Evolutionary conservation across 2,113 vertebrate species (phyloP).

Genomic region (Solea senegalensis): DNA sequence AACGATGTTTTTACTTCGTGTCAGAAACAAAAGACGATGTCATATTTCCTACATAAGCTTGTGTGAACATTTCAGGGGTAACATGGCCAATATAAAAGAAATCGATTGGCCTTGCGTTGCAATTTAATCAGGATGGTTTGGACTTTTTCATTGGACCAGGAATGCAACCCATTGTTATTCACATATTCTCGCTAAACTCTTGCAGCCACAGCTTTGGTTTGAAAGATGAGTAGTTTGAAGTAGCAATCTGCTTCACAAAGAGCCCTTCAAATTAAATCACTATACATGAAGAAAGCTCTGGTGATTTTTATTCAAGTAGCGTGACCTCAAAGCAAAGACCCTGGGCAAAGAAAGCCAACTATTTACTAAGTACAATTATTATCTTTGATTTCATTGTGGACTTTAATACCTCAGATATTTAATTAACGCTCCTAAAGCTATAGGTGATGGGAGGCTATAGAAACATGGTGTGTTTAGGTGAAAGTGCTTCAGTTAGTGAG

Average conservation of each 20-base stretch:
- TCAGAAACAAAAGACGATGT: no score
- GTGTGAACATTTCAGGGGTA: not conserved
- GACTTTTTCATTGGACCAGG: not conserved
- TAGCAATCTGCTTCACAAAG: not conserved
- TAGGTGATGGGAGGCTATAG: conserved; percentile 8
- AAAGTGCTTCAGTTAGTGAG: not conserved
- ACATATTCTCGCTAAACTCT: not conserved
- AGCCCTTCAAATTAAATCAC: not conserved
- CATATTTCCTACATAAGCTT: no score
- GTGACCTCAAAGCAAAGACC: not conserved
- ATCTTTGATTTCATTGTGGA: no score
- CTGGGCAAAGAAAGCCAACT: not conserved
- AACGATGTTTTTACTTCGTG: no score
- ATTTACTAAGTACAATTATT: no score
- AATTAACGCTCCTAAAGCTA: conserved; percentile 7
- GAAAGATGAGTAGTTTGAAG: no score
- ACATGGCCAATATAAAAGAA: no score
- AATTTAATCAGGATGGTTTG: no score
- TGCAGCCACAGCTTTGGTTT: no score
- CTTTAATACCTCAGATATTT: not conserved
- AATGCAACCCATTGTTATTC: not conserved
- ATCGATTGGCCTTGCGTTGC: not conserved
- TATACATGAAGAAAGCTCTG: not conserved
- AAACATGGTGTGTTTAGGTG: not conserved
- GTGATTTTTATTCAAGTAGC: not conserved